Conservation (phyloP, 2,797 vertebrate species). For the Myripristis murdjan region DNA sequence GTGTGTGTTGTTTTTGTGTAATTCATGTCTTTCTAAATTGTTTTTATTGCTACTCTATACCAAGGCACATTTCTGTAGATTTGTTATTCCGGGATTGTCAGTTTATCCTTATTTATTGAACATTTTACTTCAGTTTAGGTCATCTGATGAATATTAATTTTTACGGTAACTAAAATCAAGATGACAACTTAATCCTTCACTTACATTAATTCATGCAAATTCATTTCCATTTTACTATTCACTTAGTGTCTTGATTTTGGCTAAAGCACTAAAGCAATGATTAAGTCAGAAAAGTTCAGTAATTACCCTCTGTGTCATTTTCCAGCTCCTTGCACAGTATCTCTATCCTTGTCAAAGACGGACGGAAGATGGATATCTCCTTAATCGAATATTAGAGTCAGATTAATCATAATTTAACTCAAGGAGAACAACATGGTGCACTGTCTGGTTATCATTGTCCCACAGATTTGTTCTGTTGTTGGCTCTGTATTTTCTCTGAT, state of each 20-base stretch:
- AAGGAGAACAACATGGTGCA: constrained; percentile 6
- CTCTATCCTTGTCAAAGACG: neutral
- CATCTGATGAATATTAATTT: no score
- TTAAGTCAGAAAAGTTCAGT: neutral
- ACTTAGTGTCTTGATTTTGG: no score
- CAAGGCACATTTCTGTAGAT: no score
- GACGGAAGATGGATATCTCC: neutral
- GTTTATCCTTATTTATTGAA: no score
- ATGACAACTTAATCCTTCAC: neutral
- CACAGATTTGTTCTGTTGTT: constrained; percentile 21
- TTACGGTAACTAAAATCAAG: neutral
- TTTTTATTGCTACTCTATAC: no score
- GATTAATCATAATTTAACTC: neutral
- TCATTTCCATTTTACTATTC: neutral
- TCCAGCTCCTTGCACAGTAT: neutral
- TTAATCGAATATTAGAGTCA: neutral
- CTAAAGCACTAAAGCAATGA: no score
- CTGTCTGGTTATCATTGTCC: constrained; percentile 30
- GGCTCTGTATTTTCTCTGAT: constrained; percentile 30
- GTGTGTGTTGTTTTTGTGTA: no score
- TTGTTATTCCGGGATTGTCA: no score
- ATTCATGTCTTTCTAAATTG: no score
- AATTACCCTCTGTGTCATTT: neutral
- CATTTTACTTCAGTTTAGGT: no score
- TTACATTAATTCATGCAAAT: neutral